Percentiles rank a stretch among this genome's conserved stretches.
These are phyloP conservation scores for Sinosuthora webbiana DNA, from an alignment of 2,113 vertebrate genomes.

Conservation along the genomic window DNA sequence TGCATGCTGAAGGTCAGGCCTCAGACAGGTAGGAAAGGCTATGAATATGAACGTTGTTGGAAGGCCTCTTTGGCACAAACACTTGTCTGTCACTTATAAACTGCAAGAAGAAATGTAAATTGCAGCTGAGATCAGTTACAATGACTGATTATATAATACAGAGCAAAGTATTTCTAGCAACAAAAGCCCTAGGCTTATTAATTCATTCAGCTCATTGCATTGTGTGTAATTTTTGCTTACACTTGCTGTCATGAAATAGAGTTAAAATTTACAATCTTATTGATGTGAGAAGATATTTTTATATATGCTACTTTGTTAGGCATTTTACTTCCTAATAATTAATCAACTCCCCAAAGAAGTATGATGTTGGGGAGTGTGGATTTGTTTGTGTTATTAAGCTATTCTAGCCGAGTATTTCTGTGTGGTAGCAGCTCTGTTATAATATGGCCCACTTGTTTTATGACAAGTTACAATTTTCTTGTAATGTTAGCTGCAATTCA, in stretches of 20 bases:
- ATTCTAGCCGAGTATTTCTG: constrained; percentile 56
- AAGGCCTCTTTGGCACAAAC: neutral
- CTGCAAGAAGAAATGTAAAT: constrained; percentile 41
- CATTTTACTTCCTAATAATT: constrained; percentile 76
- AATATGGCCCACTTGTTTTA: constrained; percentile 72
- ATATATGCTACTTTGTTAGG: constrained; percentile 73
- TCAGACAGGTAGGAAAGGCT: neutral
- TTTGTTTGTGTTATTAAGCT: constrained; percentile 73
- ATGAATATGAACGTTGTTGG: neutral
- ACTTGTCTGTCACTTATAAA: constrained; percentile 5
- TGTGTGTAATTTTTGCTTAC: constrained; percentile 76
- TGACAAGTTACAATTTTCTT: constrained; percentile 83
- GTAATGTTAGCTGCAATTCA: constrained; percentile 74
- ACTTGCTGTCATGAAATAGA: constrained; percentile 68
- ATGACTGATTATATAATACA: constrained; percentile 49
- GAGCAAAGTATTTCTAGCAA: constrained; percentile 67
- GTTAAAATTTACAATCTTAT: constrained; percentile 72
- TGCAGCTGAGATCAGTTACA: constrained; percentile 54
- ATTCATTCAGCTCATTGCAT: constrained; percentile 63
- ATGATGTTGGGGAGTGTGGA: constrained; percentile 42
- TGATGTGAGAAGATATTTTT: constrained; percentile 75
- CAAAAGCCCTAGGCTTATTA: constrained; percentile 57
- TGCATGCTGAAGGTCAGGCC: neutral
- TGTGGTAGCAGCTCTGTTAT: constrained; percentile 62
- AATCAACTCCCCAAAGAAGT: constrained; percentile 70